Evolutionary conservation across 2,113 vertebrate genomes (phyloP), one percentile per base, ranked within the genome.

Genomic region (Rattus rattus): DNA sequence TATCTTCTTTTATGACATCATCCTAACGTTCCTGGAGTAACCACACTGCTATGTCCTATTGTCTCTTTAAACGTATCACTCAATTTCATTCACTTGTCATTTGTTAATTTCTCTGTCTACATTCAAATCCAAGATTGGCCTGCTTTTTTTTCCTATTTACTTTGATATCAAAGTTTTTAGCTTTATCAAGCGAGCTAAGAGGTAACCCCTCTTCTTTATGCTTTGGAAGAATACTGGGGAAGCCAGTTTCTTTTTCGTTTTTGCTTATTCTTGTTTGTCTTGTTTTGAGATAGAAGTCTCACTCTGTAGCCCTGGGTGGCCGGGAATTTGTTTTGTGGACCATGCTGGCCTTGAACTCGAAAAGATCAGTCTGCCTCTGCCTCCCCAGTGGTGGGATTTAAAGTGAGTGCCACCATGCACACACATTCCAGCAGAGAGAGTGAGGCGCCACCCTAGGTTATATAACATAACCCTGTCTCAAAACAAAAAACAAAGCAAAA

Each of bases 121-220:
- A 70, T 76, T 89, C 52, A 56, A 49, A 36, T 56, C 19, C 26
- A 56, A 87, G 47, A 90, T 65, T 80, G 36, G 16, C 30, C 69
- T 49, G 26, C 63, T 85, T 52, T 83, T 95, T 93, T 87, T 54
- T 85, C 54, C 47, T 93, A 91, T 24, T 43, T 13, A 88, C 90
- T 80, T 65, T 73, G n/a, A 9, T 65, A 33, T 59, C 80, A 90
- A 67, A 16, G 3, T 85, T 92, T 92, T 43, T 65, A 54, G 30
- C 33, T 20, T 70, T 39, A 89, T 85, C 36, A 36, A 65, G 69
- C 1, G 11, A 65, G 8, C 43, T 90, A 52, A 88, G 19, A 90
- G 10, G 13, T 75, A 7, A 73, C 47, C 11, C 26, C 26, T 70
- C 30, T 56, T 86, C 16, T 85, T 47, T 87, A 11, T 39, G 80